phyloP scores from a whole-genome alignment of 2,797 vertebrate genomes.

The Aythya fuligula region DNA sequence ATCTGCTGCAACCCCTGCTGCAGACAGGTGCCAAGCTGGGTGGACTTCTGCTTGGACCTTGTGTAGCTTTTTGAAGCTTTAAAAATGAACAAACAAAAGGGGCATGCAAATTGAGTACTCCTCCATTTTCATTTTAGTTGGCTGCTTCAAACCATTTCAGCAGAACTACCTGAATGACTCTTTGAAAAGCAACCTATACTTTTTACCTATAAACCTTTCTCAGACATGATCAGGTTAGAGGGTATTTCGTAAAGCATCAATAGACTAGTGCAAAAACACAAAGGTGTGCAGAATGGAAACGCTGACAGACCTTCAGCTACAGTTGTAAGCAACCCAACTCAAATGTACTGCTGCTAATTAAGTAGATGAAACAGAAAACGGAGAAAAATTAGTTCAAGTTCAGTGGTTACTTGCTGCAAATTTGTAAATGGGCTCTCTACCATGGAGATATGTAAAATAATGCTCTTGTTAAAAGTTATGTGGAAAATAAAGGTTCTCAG shows the following conservation, averaged over 20 bases:
- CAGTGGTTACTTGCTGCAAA: conserved; percentile 44
- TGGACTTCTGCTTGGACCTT: not conserved
- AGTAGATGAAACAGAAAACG: conserved; percentile 65
- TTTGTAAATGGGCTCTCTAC: conserved; percentile 67
- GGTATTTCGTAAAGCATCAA: not conserved
- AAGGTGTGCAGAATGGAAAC: conserved; percentile 36
- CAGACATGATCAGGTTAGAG: not conserved
- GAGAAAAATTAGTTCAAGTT: conserved; percentile 65
- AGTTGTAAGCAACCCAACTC: not conserved
- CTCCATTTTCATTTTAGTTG: not conserved
- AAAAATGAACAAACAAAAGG: not conserved
- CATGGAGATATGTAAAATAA: conserved; percentile 64
- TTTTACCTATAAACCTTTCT: not conserved
- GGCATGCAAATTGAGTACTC: not conserved
- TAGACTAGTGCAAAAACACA: not conserved
- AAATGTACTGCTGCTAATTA: conserved; percentile 36
- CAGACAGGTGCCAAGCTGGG: not conserved
- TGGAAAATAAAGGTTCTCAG: conserved; percentile 74
- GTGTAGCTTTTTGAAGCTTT: not conserved
- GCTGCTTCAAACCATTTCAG: not conserved
- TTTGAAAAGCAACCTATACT: not conserved
- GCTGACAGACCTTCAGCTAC: conserved; percentile 19
- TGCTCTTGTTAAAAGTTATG: conserved; percentile 61
- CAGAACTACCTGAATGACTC: not conserved
- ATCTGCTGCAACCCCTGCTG: not conserved